Base-by-base conservation (phyloP, 23 tunicate species). In the Oikopleura vanhoeffeni region DNA sequence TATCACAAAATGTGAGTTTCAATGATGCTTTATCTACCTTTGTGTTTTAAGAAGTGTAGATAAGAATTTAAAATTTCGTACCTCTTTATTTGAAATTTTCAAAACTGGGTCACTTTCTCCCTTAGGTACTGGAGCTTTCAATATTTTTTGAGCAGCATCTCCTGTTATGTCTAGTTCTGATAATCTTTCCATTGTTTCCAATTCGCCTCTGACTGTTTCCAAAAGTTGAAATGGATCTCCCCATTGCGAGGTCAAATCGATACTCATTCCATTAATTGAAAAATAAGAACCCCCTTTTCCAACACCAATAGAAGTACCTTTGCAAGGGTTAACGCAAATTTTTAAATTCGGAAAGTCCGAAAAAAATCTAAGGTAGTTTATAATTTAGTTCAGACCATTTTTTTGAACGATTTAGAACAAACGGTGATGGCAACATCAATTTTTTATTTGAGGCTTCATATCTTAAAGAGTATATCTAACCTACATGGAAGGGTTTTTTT, bases 1-100 rank as follows among this genome's bases (percentile, higher is more conserved):
- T n/a, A n/a, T n/a, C n/a, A n/a, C n/a, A n/a, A n/a, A n/a, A n/a
- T n/a, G n/a, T n/a, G n/a, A n/a, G n/a, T n/a, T n/a, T n/a, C n/a
- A n/a, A n/a, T n/a, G n/a, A n/a, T n/a, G n/a, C n/a, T n/a, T n/a
- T n/a, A n/a, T n/a, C n/a, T n/a, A n/a, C n/a, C n/a, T n/a, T n/a
- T n/a, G n/a, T n/a, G n/a, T n/a, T n/a, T n/a, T n/a, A n/a, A n/a
- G n/a, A n/a, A n/a, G n/a, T n/a, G n/a, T n/a, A n/a, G n/a, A n/a
- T n/a, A n/a, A n/a, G n/a, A n/a, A n/a, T n/a, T n/a, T n/a, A n/a
- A n/a, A n/a, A n/a, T 57, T 0, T 89, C 98, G 41, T 90, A 83
- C 86, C 91, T 94, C 76, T 90, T 90, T 8, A 91, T 89, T 57
- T 90, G 84, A 0, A 94, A 88, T 76, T 92, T 93, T 39, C 83